Evolutionary conservation across 2,797 vertebrate genomes (phyloP).

Genomic region (Lacerta bilineata): DNA sequence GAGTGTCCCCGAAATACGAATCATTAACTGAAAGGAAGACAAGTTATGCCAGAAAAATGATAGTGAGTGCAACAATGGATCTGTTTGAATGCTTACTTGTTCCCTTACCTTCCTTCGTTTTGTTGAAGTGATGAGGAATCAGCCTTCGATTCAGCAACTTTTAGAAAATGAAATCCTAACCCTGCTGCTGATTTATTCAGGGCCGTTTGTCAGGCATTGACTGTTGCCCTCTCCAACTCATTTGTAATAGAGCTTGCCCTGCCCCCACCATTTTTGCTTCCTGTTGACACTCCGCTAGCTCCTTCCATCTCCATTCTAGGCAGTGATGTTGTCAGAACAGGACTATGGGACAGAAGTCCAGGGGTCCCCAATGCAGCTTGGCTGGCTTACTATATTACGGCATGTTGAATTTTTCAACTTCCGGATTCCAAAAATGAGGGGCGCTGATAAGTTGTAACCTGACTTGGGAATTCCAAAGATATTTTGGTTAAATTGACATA

Average conservation of each 20-base stretch:
- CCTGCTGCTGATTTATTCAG: conserved; percentile 22
- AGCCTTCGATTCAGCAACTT: background rate
- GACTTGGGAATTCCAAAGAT: no score
- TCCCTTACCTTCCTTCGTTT: background rate
- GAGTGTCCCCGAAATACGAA: background rate
- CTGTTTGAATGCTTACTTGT: background rate
- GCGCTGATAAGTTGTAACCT: no score
- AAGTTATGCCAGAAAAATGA: background rate
- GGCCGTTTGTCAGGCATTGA: conserved; percentile 18
- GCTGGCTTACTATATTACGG: no score
- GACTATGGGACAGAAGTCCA: background rate
- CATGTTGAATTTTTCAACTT: no score
- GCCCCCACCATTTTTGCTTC: background rate
- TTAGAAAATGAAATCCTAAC: conserved; percentile 5
- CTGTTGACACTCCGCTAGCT: background rate
- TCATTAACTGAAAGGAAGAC: background rate
- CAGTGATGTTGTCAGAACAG: background rate
- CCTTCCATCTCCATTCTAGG: background rate
- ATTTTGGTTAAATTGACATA: no score
- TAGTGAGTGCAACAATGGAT: background rate
- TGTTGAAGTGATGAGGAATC: background rate
- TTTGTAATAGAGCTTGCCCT: conserved; percentile 15
- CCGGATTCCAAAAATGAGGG: no score
- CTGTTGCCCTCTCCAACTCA: background rate
- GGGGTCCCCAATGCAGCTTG: no score